Evolutionary conservation across 1,140 invertebrate species (phyloP), one percentile per base, ranked within the genome.

Genomic region (Philaenus spumarius): DNA sequence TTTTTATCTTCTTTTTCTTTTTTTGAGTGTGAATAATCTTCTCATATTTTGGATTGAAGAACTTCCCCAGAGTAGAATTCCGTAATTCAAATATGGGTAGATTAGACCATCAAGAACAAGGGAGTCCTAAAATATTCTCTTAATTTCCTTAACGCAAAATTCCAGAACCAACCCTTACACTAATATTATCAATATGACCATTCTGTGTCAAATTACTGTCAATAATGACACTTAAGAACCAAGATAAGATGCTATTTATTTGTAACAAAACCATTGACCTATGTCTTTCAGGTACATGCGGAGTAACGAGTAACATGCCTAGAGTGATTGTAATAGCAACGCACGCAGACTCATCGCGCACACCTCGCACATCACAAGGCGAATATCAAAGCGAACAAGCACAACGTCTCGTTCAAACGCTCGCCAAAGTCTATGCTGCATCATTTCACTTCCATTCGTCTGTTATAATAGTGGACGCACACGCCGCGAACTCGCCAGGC

Each of bases 311-410:
- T 23, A 74, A 75, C 58, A 68, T 72, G 34, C 69, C 74, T 3
- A 67, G 73, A 55, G 79, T 89, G 3, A 69, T 83, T 14, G 69
- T 88, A 22, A 73, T 88, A 3, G 86, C 81, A 6, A 86, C 84
- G 0, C 84, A 88, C 69, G 82, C 84, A 12, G 82, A 85, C 66
- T 64, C 69, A 4, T 73, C 75, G 0, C 64, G 74, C 6, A 79
- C 79, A 39, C 72, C 73, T 11, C 78, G 76, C 62, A 80, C 77
- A 42, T 66, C 74, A 24, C 71, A 76, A 20, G 81, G 81, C 24
- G 80, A 80, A 61, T 82, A 78, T 70, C 68, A 78, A 6, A 77
- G 75, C 66, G 73, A 76, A n/a, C 79, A 82, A 53, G 78, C 78
- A 47, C 73, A 74, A 24, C 72, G 84, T 24, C 68, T 84, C 43